Base-by-base conservation (phyloP, 2,113 vertebrate genomes). In the Potamarius usumacintae region DNA sequence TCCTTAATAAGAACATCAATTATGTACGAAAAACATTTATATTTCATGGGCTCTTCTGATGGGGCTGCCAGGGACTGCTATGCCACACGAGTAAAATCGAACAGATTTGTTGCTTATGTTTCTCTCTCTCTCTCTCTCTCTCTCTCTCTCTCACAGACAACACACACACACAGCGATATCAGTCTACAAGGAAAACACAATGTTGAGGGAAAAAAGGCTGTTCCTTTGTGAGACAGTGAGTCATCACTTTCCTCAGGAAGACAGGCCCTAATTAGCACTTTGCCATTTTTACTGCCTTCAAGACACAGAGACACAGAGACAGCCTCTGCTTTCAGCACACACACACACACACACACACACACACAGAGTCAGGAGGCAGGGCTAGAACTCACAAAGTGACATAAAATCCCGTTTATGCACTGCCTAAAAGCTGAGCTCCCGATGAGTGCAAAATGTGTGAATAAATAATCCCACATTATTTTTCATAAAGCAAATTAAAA, bases 1-100 rank as follows among this genome's bases (percentile, higher is more conserved):
- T 81, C 34, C 88, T 50, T 89, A 89, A 90, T 89, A 87, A 71
- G 65, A 20, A 79, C 50, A 74, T 90, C n/a, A 82, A 90, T 89
- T 89, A 88, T 90, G 76, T 65, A 90, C 60, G 30, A 82, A 55
- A 57, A 30, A 53, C 87, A 90, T 90, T 78, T 58, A 78, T 87
- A 69, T 89, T 90, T 90, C 62, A 90, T 89, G 83, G 85, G 53
- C 12, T 57, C 52, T 58, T 85, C 69, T 79, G 87, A 89, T 63
- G 57, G 81, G 78, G 27, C 72, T 78, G 74, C 50, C 82, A 84
- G 82, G 14, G 34, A 25, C 82, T 18, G 48, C 57, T 55, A n/a
- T 22, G n/a, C 50, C 71, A 82, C 5, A 52, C 72, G 84, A 48
- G 86, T 77, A 22, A 82, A 63, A 60, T 69, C 7, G 1, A 34